Percentiles rank a stretch among this genome's conserved stretches.
Conservation (phyloP, 2,113 vertebrate genomes). For the Noturus placidus region DNA sequence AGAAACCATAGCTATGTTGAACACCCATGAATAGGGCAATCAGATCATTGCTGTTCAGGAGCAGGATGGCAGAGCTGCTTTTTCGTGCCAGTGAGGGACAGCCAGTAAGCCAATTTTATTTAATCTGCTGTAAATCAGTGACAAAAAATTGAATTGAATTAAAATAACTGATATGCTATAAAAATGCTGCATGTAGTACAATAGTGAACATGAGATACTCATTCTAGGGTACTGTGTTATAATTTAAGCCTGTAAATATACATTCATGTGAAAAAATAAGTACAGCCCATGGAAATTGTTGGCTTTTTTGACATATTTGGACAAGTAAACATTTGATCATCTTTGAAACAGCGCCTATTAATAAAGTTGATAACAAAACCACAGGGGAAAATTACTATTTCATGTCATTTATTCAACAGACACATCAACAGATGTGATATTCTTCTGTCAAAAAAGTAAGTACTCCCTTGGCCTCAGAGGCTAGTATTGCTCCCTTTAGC, state of each 20-base stretch:
- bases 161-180: background rate
- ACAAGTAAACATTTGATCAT: too few relatives aligned
- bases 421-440: too few relatives aligned
- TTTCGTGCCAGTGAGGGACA: background rate
- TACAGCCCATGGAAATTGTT: too few relatives aligned
- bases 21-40: conserved; percentile 16
- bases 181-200: background rate
- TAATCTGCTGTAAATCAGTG: background rate
- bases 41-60: conserved; percentile 11
- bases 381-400: too few relatives aligned
- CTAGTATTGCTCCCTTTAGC: too few relatives aligned
- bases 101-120: background rate
- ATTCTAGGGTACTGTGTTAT: background rate
- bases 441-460: too few relatives aligned
- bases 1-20: background rate
- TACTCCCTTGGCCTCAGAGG: too few relatives aligned
- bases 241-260: background rate
- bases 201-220: background rate
- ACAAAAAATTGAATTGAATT: background rate
- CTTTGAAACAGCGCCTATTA: too few relatives aligned
- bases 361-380: too few relatives aligned
- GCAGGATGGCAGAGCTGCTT: background rate
- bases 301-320: too few relatives aligned
- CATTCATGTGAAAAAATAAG: too few relatives aligned
- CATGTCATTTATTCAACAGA: too few relatives aligned